phyloP scores from a whole-genome alignment of 2,113 vertebrate species.

The Odobenus rosmarus region DNA sequence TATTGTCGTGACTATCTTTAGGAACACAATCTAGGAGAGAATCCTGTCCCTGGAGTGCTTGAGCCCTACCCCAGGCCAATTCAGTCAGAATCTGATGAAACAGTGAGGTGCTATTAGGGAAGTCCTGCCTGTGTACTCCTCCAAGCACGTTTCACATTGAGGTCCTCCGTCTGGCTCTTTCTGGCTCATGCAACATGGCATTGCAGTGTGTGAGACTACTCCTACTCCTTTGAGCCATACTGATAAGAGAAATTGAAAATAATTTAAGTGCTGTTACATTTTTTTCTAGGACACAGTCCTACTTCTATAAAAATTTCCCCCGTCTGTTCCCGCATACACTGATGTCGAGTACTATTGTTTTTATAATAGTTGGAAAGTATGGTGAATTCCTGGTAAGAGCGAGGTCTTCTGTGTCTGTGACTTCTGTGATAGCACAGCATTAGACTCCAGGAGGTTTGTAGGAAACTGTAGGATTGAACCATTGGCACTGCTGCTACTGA shows the following conservation, averaged over 20 bases:
- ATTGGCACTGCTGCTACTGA: neutral
- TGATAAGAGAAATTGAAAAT: constrained; percentile 2
- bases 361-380: neutral
- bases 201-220: neutral
- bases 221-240: neutral
- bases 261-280: neutral
- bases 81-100: neutral
- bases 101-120: neutral
- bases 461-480: neutral
- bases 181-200: neutral
- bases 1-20: neutral
- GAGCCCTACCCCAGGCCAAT: neutral
- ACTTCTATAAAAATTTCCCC: neutral
- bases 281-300: neutral
- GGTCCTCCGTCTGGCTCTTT: neutral
- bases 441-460: neutral
- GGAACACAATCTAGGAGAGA: neutral
- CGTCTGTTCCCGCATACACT: neutral
- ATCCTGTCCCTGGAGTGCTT: neutral
- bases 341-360: neutral
- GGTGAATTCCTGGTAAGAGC: neutral
- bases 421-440: neutral
- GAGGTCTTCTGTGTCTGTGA: neutral
- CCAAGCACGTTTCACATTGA: neutral
- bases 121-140: neutral